Conservation (phyloP, 2,113 vertebrate species). For the Etheostoma cragini region DNA sequence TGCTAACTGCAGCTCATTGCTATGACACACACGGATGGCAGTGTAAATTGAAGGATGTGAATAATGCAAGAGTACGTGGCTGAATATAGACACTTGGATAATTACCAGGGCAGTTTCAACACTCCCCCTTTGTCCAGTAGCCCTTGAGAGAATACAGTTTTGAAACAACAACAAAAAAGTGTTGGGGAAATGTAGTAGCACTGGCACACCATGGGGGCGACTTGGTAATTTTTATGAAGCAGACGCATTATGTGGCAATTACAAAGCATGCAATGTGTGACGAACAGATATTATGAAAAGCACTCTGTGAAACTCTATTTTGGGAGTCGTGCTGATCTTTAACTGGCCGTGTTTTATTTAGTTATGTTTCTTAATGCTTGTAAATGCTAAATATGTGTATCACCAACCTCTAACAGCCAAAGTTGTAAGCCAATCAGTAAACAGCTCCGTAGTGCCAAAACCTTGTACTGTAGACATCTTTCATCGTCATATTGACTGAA, state of each 20-base stretch:
- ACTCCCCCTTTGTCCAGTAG: slow-evolving; percentile 68
- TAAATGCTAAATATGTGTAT: slow-evolving; percentile 43
- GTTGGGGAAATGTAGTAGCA: slow-evolving; percentile 8
- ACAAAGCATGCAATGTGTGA: background rate
- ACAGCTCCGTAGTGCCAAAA: slow-evolving; percentile 46
- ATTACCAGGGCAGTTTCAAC: slow-evolving; percentile 73
- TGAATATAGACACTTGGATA: slow-evolving; percentile 79
- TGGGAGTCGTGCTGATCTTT: background rate
- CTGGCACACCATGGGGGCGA: background rate
- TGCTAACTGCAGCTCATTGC: slow-evolving; percentile 78
- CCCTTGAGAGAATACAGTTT: slow-evolving; percentile 57
- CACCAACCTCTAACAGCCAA: slow-evolving; percentile 32
- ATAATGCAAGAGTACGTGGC: slow-evolving; percentile 77
- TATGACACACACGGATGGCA: slow-evolving; percentile 72
- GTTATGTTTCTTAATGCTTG: slow-evolving; percentile 6
- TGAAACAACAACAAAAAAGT: slow-evolving; percentile 44
- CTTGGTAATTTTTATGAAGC: slow-evolving; percentile 20
- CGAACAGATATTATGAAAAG: slow-evolving; percentile 17
- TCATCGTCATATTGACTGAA: slow-evolving; percentile 58
- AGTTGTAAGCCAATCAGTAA: slow-evolving; percentile 49
- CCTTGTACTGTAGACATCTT: slow-evolving; percentile 55
- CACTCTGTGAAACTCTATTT: slow-evolving; percentile 1
- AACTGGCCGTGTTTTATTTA: slow-evolving; percentile 4
- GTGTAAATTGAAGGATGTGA: slow-evolving; percentile 80
- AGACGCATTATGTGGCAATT: slow-evolving; percentile 16